These are phyloP conservation scores for Ylistrum balloti DNA, from an alignment of 1,140 invertebrate species.

Conservation along the genomic window DNA sequence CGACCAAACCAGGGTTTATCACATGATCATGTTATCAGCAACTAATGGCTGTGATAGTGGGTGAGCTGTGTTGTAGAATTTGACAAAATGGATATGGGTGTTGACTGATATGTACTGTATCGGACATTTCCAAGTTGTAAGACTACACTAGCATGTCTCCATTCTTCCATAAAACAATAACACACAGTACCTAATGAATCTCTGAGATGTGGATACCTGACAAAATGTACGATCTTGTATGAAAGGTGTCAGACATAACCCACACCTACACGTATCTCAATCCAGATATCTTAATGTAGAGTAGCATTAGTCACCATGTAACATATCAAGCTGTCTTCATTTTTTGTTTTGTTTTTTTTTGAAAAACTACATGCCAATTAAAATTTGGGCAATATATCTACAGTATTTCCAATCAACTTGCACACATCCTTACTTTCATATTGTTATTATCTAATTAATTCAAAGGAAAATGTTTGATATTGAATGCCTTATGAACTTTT, in stretches of 20 bases:
- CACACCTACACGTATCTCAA: not conserved
- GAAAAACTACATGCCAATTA: not conserved
- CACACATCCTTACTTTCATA: not conserved
- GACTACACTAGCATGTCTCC: not conserved
- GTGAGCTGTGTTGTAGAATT: no score
- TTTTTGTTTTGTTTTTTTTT: not conserved
- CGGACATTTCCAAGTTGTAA: not conserved
- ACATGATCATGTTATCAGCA: no score
- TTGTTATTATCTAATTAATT: no score
- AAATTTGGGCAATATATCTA: not conserved
- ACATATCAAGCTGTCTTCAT: not conserved
- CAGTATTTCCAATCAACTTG: not conserved
- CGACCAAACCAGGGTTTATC: no score
- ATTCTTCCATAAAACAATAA: not conserved
- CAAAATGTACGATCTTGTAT: not conserved
- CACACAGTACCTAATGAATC: not conserved
- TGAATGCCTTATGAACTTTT: no score
- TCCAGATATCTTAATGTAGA: not conserved
- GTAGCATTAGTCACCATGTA: not conserved
- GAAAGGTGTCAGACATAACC: not conserved
- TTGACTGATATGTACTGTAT: not conserved
- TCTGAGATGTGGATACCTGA: not conserved
- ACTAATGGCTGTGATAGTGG: no score
- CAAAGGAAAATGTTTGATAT: no score
- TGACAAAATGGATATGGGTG: no score